Evolutionary conservation across 2,888 invertebrate genomes (phyloP).

Genomic region (Chironomus riparius): DNA sequence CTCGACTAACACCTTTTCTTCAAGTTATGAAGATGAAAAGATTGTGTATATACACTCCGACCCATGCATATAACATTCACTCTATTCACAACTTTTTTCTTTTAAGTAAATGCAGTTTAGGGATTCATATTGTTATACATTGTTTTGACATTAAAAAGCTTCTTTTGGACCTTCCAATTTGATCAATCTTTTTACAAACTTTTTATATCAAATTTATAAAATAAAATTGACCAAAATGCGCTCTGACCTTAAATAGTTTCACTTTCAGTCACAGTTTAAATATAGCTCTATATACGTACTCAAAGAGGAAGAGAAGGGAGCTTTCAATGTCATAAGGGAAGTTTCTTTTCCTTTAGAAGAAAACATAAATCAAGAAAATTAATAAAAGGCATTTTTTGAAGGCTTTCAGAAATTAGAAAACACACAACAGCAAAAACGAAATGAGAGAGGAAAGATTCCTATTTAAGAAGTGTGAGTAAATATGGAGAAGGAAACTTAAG

Average conservation of each 20-base stretch:
- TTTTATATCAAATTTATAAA: too few relatives aligned
- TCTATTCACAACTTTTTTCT: background rate
- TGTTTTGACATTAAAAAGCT: too few relatives aligned
- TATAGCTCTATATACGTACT: background rate
- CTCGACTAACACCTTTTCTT: too few relatives aligned
- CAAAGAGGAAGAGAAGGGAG: background rate
- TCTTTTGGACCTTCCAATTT: too few relatives aligned
- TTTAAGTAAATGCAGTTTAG: too few relatives aligned
- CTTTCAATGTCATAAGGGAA: background rate
- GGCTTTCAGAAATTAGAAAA: background rate
- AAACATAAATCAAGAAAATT: slow-evolving; percentile 11
- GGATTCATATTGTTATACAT: background rate
- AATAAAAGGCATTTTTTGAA: slow-evolving; percentile 6
- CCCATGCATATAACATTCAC: background rate
- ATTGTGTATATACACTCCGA: background rate
- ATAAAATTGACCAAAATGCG: too few relatives aligned
- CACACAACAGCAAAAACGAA: background rate
- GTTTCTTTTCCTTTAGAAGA: background rate
- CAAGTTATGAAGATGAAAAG: too few relatives aligned
- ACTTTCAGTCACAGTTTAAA: too few relatives aligned
- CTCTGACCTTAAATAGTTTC: too few relatives aligned
- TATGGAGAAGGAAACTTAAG: background rate
- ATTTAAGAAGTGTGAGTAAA: background rate
- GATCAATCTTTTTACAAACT: too few relatives aligned
- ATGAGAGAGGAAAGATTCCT: background rate